Conservation (phyloP, 2,113 vertebrate species). For the Zapus hudsonius region DNA sequence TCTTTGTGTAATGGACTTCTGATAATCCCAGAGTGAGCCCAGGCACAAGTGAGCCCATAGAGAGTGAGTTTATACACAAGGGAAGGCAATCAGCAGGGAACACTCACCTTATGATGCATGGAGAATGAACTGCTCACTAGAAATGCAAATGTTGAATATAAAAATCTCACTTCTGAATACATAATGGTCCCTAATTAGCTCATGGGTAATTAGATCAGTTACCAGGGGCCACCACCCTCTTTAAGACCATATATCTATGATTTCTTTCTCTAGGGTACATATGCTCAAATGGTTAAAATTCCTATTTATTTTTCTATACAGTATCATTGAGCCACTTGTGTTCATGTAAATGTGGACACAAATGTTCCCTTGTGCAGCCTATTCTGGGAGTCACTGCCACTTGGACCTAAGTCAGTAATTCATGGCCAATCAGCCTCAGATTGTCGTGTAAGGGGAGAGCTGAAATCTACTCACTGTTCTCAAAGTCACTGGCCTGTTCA, state of each 20-base stretch:
- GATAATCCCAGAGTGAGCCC: not conserved
- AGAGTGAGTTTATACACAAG: not conserved
- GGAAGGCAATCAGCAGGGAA: conserved; percentile 66
- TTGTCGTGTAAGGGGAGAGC: not conserved
- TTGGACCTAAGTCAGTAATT: not conserved
- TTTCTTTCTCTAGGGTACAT: not conserved
- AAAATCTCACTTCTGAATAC: conserved; percentile 76
- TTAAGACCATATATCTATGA: not conserved
- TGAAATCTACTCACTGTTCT: not conserved
- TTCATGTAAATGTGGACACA: not conserved
- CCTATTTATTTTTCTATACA: not conserved
- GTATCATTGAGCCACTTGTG: not conserved
- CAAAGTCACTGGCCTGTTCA: not conserved
- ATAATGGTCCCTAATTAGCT: conserved; percentile 79
- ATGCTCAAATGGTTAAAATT: conserved; percentile 15
- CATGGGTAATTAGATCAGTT: conserved; percentile 77
- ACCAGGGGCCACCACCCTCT: conserved; percentile 61
- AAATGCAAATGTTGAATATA: conserved; percentile 77
- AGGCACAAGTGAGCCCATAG: too few relatives aligned
- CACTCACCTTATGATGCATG: conserved; percentile 15
- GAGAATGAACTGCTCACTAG: conserved; percentile 67
- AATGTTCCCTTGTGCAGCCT: not conserved
- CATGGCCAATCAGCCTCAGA: not conserved
- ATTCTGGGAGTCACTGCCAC: not conserved
- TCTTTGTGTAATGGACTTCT: conserved; percentile 11